Evolutionary conservation across 1,140 invertebrate genomes (phyloP).

Genomic region (Drosophila punjabiensis): DNA sequence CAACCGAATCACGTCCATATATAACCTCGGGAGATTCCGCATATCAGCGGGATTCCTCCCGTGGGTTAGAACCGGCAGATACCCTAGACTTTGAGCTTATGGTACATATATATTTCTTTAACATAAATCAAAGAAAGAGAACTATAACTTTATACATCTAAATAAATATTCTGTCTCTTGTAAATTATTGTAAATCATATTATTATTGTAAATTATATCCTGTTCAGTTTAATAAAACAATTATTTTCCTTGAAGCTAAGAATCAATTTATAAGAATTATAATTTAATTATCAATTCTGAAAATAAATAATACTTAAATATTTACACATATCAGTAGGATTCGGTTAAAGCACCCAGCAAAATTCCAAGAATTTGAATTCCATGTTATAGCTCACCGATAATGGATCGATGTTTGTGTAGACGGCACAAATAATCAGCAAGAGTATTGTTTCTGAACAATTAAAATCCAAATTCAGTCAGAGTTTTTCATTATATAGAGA

Average conservation of each 20-base stretch:
- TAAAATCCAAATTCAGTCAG: background rate
- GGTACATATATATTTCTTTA: background rate
- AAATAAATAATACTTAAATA: no score
- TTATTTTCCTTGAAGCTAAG: background rate
- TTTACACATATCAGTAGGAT: no score
- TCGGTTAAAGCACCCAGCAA: background rate
- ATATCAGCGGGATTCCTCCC: background rate
- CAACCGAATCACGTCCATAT: background rate
- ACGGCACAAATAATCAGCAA: background rate
- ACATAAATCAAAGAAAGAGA: background rate
- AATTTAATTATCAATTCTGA: background rate
- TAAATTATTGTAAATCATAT: no score
- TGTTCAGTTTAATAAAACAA: background rate
- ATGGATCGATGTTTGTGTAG: background rate
- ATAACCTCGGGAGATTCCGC: background rate
- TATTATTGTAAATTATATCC: no score
- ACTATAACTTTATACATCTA: no score
- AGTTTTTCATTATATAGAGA: background rate
- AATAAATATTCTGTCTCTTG: no score
- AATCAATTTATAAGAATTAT: background rate
- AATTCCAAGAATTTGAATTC: background rate
- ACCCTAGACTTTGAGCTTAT: slow-evolving; percentile 1
- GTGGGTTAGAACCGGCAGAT: background rate
- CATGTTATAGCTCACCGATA: background rate
- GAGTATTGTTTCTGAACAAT: background rate